Conservation (phyloP, 2,113 vertebrate species). For the Oxyruncus cristatus region DNA sequence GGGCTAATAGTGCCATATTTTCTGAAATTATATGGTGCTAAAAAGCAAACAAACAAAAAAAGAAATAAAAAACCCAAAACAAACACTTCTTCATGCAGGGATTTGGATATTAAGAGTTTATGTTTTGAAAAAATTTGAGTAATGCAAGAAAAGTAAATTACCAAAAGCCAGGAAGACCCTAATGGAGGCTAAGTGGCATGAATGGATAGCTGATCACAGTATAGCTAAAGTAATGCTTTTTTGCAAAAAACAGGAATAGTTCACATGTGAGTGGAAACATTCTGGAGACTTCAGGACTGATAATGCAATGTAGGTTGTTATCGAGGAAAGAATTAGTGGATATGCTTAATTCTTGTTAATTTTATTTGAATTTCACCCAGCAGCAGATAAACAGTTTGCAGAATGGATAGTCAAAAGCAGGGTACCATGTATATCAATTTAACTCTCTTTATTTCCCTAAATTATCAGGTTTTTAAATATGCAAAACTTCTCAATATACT, state of each 20-base stretch:
- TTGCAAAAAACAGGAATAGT: background rate
- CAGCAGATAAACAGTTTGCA: background rate
- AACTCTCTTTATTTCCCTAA: background rate
- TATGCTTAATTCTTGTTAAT: background rate
- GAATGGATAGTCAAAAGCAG: background rate
- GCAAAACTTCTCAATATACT: background rate
- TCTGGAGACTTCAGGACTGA: background rate
- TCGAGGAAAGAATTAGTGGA: background rate
- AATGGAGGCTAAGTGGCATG: background rate
- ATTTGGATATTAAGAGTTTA: background rate
- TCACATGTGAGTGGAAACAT: background rate
- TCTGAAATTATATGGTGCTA: background rate
- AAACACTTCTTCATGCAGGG: background rate
- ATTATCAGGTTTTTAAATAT: background rate
- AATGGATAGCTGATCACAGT: background rate
- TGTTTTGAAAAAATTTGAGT: background rate
- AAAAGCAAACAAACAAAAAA: too few species aligned
- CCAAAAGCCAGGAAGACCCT: background rate
- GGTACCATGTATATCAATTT: background rate
- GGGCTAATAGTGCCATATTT: background rate
- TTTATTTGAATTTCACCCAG: background rate
- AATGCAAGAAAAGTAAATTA: background rate
- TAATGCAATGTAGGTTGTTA: background rate
- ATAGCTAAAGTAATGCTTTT: background rate
- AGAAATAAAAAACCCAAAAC: too few species aligned